Evolutionary conservation across 1,140 invertebrate species (phyloP).

Genomic region (Helicoverpa armigera): DNA sequence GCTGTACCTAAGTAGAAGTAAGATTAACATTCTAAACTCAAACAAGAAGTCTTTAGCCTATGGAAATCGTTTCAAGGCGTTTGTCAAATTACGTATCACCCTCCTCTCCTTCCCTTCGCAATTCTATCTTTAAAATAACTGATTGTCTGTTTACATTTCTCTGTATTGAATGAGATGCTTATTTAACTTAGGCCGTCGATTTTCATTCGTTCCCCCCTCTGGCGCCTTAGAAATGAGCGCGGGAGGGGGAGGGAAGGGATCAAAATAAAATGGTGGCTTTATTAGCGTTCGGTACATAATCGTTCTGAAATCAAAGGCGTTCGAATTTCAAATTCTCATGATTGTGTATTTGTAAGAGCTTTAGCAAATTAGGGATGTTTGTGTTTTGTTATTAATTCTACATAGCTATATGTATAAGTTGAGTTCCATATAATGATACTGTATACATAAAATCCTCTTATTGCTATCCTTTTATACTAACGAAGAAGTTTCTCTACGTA

Average conservation of each 20-base stretch:
- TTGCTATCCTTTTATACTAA: background rate
- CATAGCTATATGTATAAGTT: background rate
- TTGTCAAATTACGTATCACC: constrained; percentile 73
- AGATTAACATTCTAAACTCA: constrained; percentile 60
- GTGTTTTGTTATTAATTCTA: constrained; percentile 61
- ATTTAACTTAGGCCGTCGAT: constrained; percentile 70
- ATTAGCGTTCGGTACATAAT: constrained; percentile 78
- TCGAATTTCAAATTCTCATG: constrained; percentile 68
- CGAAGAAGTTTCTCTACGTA: no score
- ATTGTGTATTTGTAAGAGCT: constrained; percentile 75
- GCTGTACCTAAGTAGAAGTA: background rate
- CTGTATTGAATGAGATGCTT: constrained; percentile 78
- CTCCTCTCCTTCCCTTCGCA: constrained; percentile 63
- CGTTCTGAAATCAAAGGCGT: constrained; percentile 78
- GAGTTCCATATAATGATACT: background rate
- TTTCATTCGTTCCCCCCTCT: constrained; percentile 47
- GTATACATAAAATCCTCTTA: no score
- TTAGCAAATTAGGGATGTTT: constrained; percentile 76
- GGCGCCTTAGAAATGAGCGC: constrained; percentile 15
- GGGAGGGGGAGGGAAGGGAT: constrained; percentile 53
- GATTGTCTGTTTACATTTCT: constrained; percentile 84
- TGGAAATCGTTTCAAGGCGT: constrained; percentile 68
- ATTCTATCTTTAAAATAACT: constrained; percentile 83
- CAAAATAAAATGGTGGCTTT: constrained; percentile 74
- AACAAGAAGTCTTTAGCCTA: constrained; percentile 58